Conservation (phyloP, 2,113 vertebrate genomes). For the Trematocara unimaculatum region DNA sequence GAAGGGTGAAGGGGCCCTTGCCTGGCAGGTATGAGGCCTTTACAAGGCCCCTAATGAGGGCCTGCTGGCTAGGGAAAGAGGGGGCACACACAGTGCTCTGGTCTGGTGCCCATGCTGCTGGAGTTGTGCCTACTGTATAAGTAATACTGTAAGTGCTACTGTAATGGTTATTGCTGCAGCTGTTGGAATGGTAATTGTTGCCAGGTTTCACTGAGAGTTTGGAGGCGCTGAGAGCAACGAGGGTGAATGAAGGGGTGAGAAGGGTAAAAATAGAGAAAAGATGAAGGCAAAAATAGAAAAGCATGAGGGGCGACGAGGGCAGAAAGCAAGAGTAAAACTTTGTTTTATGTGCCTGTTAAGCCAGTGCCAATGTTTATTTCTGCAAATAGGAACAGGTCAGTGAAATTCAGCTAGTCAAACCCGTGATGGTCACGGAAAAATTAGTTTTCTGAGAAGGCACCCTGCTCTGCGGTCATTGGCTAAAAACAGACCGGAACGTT, state of each 20-base stretch:
- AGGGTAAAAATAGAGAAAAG: not conserved
- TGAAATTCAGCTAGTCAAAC: not conserved
- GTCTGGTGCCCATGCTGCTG: constrained; percentile 44
- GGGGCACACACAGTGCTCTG: constrained; percentile 46
- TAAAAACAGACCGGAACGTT: constrained; percentile 63
- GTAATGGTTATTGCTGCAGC: constrained; percentile 55
- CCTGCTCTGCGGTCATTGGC: constrained; percentile 11
- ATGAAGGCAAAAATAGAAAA: not conserved
- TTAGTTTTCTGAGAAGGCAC: constrained; percentile 4
- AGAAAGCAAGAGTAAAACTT: not conserved
- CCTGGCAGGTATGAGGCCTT: constrained; percentile 68
- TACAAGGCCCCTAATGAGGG: constrained; percentile 73
- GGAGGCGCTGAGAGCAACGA: not conserved
- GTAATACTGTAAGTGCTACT: constrained; percentile 52
- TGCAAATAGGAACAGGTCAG: not conserved
- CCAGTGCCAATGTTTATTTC: not conserved
- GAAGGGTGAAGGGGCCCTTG: constrained; percentile 43
- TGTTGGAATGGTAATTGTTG: constrained; percentile 62
- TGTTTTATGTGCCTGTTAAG: not conserved
- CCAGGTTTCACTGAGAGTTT: constrained; percentile 54
- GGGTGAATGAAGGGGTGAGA: not conserved
- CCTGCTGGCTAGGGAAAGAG: constrained; percentile 54
- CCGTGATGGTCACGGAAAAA: constrained; percentile 6
- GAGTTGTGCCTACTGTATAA: constrained; percentile 50
- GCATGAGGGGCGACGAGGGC: not conserved